Conservation (phyloP, 1,140 invertebrate species). For the Drosophila sechellia region DNA sequence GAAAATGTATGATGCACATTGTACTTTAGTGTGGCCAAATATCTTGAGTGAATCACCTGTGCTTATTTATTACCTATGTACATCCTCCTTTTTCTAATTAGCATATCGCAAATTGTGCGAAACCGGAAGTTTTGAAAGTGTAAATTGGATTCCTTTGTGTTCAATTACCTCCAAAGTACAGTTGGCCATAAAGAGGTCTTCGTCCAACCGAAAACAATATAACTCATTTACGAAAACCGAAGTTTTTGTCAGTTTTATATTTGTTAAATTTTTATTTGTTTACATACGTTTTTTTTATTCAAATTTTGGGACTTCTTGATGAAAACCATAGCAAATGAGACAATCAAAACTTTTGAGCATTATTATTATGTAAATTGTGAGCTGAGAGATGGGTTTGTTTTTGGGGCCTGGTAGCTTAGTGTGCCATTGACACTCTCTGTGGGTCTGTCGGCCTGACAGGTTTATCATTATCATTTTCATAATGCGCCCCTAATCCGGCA, state of each 20-base stretch:
- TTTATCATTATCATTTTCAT: slow-evolving; percentile 68
- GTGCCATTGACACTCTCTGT: slow-evolving; percentile 65
- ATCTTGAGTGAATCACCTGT: background rate
- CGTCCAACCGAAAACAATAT: slow-evolving; percentile 53
- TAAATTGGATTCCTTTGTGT: slow-evolving; percentile 19
- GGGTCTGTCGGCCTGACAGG: slow-evolving; percentile 54
- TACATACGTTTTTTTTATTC: slow-evolving; percentile 58
- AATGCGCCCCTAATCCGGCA: slow-evolving; percentile 21
- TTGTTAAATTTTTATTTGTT: slow-evolving; percentile 57
- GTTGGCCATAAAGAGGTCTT: slow-evolving; percentile 36
- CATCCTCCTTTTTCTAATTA: slow-evolving; percentile 3
- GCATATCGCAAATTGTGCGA: slow-evolving; percentile 5
- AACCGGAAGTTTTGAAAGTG: slow-evolving; percentile 6
- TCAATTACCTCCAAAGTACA: slow-evolving; percentile 53
- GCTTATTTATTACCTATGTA: background rate
- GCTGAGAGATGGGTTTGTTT: slow-evolving; percentile 1
- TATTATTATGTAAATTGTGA: slow-evolving; percentile 74
- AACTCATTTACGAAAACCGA: slow-evolving; percentile 62
- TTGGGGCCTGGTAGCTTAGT: slow-evolving; percentile 22
- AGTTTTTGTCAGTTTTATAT: slow-evolving; percentile 12
- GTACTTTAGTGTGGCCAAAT: background rate
- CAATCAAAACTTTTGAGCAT: slow-evolving; percentile 49
- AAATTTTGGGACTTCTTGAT: slow-evolving; percentile 58
- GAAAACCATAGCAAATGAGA: slow-evolving; percentile 49
- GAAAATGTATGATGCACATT: background rate